Evolutionary conservation across 2,113 vertebrate genomes (phyloP).

Genomic region (Cyphomyrus discorhynchus): DNA sequence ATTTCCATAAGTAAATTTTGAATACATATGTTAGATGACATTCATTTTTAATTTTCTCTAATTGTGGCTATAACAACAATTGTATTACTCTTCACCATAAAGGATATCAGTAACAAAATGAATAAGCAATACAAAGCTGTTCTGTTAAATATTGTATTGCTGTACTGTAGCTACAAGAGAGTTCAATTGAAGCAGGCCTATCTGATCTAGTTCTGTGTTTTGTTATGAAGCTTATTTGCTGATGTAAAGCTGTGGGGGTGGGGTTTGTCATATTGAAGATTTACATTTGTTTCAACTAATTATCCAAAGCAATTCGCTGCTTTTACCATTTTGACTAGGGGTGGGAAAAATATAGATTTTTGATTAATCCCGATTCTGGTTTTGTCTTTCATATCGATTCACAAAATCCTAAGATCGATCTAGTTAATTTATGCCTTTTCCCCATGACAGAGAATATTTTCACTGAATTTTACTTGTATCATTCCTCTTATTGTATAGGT

Average conservation of each 20-base stretch:
- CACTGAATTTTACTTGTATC: background rate
- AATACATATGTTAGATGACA: background rate
- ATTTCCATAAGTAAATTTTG: background rate
- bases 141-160: background rate
- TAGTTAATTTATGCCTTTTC: background rate
- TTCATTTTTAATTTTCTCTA: background rate
- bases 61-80: background rate
- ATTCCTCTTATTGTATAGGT: background rate
- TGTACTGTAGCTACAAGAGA: background rate
- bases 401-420: too few relatives aligned
- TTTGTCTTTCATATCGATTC: background rate
- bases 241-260: background rate
- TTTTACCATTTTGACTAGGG: background rate
- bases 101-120: background rate
- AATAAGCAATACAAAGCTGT: background rate
- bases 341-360: background rate
- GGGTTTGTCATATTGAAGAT: background rate
- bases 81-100: background rate
- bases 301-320: background rate
- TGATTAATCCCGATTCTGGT: background rate
- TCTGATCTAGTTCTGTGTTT: background rate
- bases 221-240: background rate
- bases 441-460: background rate
- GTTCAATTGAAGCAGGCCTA: background rate
- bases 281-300: background rate